phyloP scores from a whole-genome alignment of 2,113 vertebrate species.

The Apteryx owenii region DNA sequence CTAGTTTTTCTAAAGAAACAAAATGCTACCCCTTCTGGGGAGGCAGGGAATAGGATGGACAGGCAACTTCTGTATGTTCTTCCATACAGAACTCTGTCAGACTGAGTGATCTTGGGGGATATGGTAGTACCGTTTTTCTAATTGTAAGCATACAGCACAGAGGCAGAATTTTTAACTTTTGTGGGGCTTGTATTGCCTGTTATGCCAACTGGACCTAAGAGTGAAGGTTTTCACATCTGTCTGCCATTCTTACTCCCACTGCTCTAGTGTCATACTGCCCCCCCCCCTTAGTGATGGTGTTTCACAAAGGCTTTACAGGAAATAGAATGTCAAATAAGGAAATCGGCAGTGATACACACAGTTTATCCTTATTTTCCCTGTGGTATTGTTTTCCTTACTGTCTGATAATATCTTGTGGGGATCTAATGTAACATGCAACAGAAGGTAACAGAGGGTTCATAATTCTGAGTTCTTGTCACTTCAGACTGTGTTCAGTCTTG shows the following conservation, averaged over 20 bases:
- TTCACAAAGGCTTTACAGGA: background rate
- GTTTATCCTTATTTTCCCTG: background rate
- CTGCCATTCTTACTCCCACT: background rate
- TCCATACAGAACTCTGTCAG: background rate
- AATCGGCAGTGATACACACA: background rate
- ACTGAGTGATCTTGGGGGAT: background rate
- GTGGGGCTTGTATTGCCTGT: background rate
- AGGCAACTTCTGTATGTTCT: background rate
- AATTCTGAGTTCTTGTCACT: background rate
- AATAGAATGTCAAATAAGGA: background rate
- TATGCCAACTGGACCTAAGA: background rate
- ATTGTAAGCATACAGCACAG: background rate
- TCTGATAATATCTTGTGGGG: background rate
- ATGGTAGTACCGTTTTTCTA: background rate
- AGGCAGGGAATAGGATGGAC: background rate
- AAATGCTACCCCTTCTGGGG: background rate
- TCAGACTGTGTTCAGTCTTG: background rate
- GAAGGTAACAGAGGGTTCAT: background rate
- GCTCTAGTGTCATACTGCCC: background rate
- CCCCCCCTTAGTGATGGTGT: background rate
- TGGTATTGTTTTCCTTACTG: background rate
- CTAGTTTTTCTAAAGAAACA: background rate
- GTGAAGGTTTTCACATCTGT: background rate
- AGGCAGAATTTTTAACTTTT: background rate
- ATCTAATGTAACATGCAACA: background rate